Evolutionary conservation across 2,888 invertebrate species (phyloP), one percentile per base, ranked within the genome.

Genomic region (Zaprionus lineosus): DNA sequence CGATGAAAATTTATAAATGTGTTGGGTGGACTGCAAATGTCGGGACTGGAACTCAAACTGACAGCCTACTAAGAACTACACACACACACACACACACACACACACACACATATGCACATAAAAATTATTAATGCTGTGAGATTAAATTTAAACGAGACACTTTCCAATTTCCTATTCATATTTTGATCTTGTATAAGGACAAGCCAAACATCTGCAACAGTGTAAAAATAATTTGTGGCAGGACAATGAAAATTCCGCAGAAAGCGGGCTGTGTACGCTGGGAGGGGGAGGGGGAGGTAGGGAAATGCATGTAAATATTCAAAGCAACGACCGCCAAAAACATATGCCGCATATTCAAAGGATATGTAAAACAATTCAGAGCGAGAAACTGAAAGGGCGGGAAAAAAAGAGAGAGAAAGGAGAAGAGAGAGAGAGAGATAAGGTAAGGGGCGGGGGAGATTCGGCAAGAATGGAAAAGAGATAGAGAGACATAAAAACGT

Each of bases 301-400:
- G 53, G 26, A 44, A 68, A 47, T 40, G 43, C 44, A 67, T 56
- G 57, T 44, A 67, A 72, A 71, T 68, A 72, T 72, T 72, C 69
- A 72, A 66, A 72, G 44, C 50, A 28, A 18, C 71, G 44, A 56
- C 61, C 67, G 67, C 69, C 48, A 72, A 78, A 51, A 62, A 55
- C 70, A 65, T 63, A 66, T 76, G 82, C 55, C 41, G 58, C 48
- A 77, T 62, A 70, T 77, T 64, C 60, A 62, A 70, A 57, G 74
- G 62, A 53, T 63, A 81, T 63, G 53, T 66, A 74, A 62, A 67
- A 60, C 78, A 82, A 76, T 69, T 71, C 76, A 73, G 67, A 52
- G 53, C 28, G 43, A 34, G 33, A 16, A 39, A 33, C n/a, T n/a
- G 15, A 29, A 12, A 16, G 12, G n/a, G 14, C n/a, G 29, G 12